A percentile compares a stretch with the other conserved stretches of the same genome.
Evolutionary conservation across 2,113 vertebrate species (phyloP).

Genomic region (Xenopus borealis): DNA sequence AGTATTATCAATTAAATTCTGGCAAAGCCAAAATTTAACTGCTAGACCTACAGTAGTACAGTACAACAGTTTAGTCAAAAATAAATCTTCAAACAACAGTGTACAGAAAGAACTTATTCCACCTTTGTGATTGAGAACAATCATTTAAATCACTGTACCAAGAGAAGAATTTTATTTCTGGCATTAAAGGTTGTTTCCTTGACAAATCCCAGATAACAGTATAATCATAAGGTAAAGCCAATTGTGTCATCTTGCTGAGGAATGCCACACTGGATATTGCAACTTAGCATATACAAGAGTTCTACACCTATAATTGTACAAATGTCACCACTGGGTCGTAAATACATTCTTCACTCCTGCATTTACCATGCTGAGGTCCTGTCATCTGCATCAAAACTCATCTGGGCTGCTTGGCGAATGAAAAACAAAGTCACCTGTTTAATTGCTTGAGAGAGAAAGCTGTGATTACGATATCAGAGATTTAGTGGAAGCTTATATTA

Average conservation of each 20-base stretch:
- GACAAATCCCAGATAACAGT: slow-evolving; percentile 19
- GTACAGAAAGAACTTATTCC: too few relatives aligned
- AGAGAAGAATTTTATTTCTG: background rate
- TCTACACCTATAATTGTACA: slow-evolving; percentile 34
- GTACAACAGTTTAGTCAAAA: too few relatives aligned
- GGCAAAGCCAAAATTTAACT: too few relatives aligned
- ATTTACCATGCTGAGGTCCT: slow-evolving; percentile 36
- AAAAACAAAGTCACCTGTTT: slow-evolving; percentile 46
- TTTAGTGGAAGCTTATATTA: slow-evolving; percentile 34
- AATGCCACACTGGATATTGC: slow-evolving; percentile 23
- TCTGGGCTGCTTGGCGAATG: slow-evolving; percentile 11
- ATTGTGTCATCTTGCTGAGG: slow-evolving; percentile 15
- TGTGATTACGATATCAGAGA: slow-evolving; percentile 34
- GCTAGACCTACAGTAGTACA: too few relatives aligned
- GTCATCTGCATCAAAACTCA: slow-evolving; percentile 35
- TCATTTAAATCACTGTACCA: background rate
- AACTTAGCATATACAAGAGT: background rate
- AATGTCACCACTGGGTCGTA: slow-evolving; percentile 24
- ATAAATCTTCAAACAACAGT: too few relatives aligned
- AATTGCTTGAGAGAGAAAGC: slow-evolving; percentile 37
- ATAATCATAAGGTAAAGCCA: slow-evolving; percentile 11
- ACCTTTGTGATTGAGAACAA: background rate
- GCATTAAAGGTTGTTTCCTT: slow-evolving; percentile 7
- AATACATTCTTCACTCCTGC: slow-evolving; percentile 28
- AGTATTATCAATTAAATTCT: too few relatives aligned